Evolutionary conservation across 2,888 invertebrate species (phyloP), one percentile per base, ranked within the genome.

Genomic region (Hyppa rectilinea): DNA sequence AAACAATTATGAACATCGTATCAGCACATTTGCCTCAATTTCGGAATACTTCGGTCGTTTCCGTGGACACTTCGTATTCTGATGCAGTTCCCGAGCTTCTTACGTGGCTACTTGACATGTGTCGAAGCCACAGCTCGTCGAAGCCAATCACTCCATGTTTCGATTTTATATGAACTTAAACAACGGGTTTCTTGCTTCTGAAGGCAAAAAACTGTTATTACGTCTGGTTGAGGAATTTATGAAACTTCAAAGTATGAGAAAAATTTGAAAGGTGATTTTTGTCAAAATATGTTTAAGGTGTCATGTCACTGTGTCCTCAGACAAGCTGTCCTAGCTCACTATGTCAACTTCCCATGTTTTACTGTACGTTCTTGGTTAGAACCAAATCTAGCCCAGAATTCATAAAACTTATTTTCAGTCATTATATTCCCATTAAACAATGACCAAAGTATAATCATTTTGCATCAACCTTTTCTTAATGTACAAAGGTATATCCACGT

Each of bases 41-140:
- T 67, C 60, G 60, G 55, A 65, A 73, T 62, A 66, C 65, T 71
- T 74, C 64, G 74, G 40, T n/a, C 49, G 58, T 71, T 75, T 80
- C 67, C 65, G 73, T 66, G 31, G 10, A n/a, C 63, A 83, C 65
- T 85, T 83, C 66, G 73, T 78, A 85, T 85, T 71, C 83, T 31
- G 43, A 7, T 71, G 66, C 65, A 53, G 63, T 63, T 65, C 38
- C 36, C 2, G 64, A 60, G 68, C 61, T 56, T 59, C 55, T 82
- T 79, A 75, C 80, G 56, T 67, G 34, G 49, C 58, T 49, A 36
- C 53, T 75, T 79, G 71, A 68, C 53, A 83, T 83, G 75, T 66
- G 59, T 56, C 34, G 59, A 17, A 64, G 47, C 31, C 61, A 55
- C n/a, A n/a, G n/a, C n/a, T n/a, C n/a, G 50, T 56, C 34, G 61